Percentiles rank a stretch among this genome's conserved stretches.
Conservation (phyloP, 2,888 invertebrate genomes). For the Dasypolia templi region DNA sequence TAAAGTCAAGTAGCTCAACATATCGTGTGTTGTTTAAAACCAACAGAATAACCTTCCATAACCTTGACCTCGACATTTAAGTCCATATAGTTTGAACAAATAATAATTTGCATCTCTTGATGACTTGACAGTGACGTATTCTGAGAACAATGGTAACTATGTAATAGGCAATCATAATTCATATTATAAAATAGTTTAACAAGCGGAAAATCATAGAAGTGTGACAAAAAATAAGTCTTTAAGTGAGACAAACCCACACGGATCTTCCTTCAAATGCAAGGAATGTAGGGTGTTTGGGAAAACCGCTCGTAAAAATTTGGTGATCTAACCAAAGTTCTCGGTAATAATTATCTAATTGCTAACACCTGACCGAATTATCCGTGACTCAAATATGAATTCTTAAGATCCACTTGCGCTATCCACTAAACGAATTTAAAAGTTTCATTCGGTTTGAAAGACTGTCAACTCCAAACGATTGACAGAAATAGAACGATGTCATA, state of each 20-base stretch:
- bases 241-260: slow-evolving; percentile 19
- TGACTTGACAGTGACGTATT: slow-evolving; percentile 38
- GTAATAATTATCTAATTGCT: slow-evolving; percentile 15
- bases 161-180: slow-evolving; percentile 27
- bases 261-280: slow-evolving; percentile 31
- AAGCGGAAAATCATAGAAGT: slow-evolving; percentile 23
- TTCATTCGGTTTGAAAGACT: background rate
- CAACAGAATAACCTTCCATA: slow-evolving; percentile 22
- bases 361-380: background rate
- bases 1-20: slow-evolving; percentile 23
- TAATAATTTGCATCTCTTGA: slow-evolving; percentile 38
- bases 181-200: slow-evolving; percentile 21
- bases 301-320: background rate
- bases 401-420: background rate
- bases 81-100: slow-evolving; percentile 19
- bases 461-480: background rate
- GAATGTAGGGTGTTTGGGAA: slow-evolving; percentile 21
- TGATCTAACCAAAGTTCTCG: slow-evolving; percentile 18
- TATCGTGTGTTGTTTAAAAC: background rate
- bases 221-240: background rate
- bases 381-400: background rate
- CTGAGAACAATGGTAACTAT: slow-evolving; percentile 49
- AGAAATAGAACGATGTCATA: background rate
- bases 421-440: background rate
- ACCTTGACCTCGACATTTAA: slow-evolving; percentile 60